phyloP scores from a whole-genome alignment of 2,888 invertebrate genomes.

The Dexiosoma caninum region DNA sequence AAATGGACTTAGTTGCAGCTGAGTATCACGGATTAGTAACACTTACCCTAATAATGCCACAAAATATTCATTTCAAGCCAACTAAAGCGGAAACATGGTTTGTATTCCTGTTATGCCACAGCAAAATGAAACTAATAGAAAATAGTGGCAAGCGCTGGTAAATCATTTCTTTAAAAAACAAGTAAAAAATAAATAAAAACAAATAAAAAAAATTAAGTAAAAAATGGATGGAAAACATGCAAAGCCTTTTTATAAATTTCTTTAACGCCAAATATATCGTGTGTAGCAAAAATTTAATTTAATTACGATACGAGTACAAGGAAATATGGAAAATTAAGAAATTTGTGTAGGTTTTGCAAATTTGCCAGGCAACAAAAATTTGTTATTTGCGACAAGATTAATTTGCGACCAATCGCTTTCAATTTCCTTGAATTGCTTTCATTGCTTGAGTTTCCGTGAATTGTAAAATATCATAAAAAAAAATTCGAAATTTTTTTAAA shows the following conservation, averaged over 20 bases:
- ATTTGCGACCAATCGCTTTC: constrained; percentile 5
- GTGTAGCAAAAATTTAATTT: not conserved
- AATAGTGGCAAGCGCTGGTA: constrained; percentile 20
- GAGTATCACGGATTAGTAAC: too few relatives aligned
- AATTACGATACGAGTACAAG: not conserved
- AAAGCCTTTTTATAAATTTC: not conserved
- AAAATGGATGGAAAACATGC: constrained; percentile 5
- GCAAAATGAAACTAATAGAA: not conserved
- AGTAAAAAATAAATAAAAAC: not conserved
- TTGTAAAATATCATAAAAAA: too few relatives aligned
- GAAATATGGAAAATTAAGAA: not conserved
- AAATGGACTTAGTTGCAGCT: too few relatives aligned
- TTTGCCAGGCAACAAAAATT: not conserved
- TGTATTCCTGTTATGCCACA: constrained; percentile 41
- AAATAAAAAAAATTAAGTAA: not conserved
- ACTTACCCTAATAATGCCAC: not conserved
- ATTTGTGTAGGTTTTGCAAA: constrained; percentile 5
- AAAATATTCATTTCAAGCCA: constrained; percentile 9
- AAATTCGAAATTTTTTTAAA: too few relatives aligned
- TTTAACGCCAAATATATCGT: not conserved
- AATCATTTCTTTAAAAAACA: constrained; percentile 14
- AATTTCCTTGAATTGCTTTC: constrained; percentile 31
- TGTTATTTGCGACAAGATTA: not conserved
- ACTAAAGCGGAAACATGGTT: constrained; percentile 50
- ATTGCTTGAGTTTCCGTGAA: not conserved